Base-by-base conservation (phyloP, 2,888 invertebrate genomes). In the Helicoverpa assulta region DNA sequence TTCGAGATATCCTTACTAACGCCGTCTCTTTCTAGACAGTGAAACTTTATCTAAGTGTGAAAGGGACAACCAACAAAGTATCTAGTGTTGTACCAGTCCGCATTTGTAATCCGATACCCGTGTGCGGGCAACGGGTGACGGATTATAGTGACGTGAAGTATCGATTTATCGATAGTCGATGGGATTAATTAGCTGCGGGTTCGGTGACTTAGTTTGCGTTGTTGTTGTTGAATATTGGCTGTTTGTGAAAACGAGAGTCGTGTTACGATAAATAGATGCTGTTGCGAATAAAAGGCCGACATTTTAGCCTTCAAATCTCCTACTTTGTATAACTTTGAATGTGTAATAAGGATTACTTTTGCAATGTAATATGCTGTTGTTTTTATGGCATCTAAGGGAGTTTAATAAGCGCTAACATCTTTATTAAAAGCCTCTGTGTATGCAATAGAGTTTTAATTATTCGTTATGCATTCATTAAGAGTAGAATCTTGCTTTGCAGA, bases 31-130 rank as follows among this genome's bases (percentile, higher is more conserved):
- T 90, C 84, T 14, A 40, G 6, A 64, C 40, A 12, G 26, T 19
- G 65, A 12, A 8, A 40, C 10, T 10, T 12, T 12, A 18, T 0
- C 10, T 47, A 37, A 12, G 85, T 53, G 77, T 3, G 85, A 86
- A 56, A 74, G 81, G 64, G 89, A 89, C 8, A 51, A 54, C n/a
- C 21, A 67, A 80, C 70, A 79, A 66, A 78, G 79, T 83, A 85
- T 83, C 81, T 83, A 82, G 82, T 85, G 80, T 70, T 81, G 78
- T 81, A 78, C 78, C 85, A 85, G 82, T 87, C 73, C 83, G 83
- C 85, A 89, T 91, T 92, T 90, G 94, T 90, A 93, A 94, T 89
- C 83, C 83, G 91, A 94, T 94, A 94, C 85, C 85, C 93, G 93
- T 94, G 93, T 89, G 88, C 86, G 87, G 85, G 84, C 84, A 83